phyloP scores from a whole-genome alignment of 2,113 vertebrate species.

The Centropus bengalensis region DNA sequence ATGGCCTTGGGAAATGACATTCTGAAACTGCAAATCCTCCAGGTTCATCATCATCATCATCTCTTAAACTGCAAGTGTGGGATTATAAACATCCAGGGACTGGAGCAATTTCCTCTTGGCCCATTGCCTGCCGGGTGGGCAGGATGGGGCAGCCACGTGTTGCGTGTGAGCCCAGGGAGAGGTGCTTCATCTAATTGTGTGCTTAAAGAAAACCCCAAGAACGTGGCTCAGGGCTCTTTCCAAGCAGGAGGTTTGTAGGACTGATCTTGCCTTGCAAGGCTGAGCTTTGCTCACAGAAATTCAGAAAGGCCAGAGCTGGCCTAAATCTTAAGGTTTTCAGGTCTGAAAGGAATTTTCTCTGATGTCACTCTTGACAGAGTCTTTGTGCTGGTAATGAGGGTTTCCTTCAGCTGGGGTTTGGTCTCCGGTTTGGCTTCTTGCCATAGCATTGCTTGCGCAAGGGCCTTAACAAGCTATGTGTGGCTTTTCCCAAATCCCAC shows the following conservation, averaged over 20 bases:
- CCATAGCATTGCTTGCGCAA: rapidly evolving
- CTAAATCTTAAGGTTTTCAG: background rate
- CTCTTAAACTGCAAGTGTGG: background rate
- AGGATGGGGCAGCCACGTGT: background rate
- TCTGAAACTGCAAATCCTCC: background rate
- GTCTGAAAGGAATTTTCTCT: rapidly evolving
- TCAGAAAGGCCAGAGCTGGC: background rate
- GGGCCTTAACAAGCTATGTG: rapidly evolving
- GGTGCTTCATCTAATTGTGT: background rate
- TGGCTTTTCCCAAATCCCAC: background rate
- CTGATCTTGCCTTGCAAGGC: background rate
- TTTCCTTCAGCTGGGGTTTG: background rate
- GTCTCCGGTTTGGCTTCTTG: rapidly evolving
- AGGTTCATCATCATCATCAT: background rate
- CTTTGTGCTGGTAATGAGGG: background rate
- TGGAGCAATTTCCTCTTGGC: background rate
- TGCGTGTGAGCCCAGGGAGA: background rate
- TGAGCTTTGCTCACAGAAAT: background rate
- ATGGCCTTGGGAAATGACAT: background rate
- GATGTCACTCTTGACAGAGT: background rate
- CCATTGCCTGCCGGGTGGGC: background rate
- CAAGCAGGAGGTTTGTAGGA: background rate
- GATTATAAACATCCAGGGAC: background rate
- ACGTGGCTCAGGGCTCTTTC: background rate
- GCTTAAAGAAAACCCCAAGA: background rate